These are phyloP conservation scores for Nasonia vitripennis DNA, from an alignment of 1,140 invertebrate genomes.

Conservation along the genomic window DNA sequence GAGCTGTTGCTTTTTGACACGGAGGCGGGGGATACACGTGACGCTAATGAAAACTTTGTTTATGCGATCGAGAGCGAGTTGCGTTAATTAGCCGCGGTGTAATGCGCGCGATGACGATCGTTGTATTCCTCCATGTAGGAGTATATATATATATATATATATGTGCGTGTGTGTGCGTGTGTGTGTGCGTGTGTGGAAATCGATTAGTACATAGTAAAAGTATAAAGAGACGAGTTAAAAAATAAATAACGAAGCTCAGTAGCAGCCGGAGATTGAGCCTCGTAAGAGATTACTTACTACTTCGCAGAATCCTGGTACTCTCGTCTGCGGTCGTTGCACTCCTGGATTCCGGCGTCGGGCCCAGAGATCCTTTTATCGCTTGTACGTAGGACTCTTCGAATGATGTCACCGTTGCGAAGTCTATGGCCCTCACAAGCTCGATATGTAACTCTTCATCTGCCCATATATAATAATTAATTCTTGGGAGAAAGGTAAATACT, in stretches of 20 bases:
- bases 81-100: neutral
- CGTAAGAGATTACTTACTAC: slow-evolving; percentile 87
- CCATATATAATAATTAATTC: too few species aligned
- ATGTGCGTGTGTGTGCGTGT: too few species aligned
- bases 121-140: too few species aligned
- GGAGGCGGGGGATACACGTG: neutral
- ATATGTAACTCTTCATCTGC: too few species aligned
- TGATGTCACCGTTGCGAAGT: slow-evolving; percentile 99
- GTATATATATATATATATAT: too few species aligned
- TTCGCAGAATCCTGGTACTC: slow-evolving; percentile 99
- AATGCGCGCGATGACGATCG: neutral
- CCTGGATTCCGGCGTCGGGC: slow-evolving; percentile 96
- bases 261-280: too few species aligned
- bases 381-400: slow-evolving; percentile 98
- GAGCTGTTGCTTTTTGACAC: slow-evolving; percentile 12
- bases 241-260: too few species aligned
- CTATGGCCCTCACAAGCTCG: slow-evolving; percentile 94
- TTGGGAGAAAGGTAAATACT: too few species aligned
- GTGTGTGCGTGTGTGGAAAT: too few species aligned
- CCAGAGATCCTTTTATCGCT: slow-evolving; percentile 97
- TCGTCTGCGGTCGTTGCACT: slow-evolving; percentile 99
- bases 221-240: too few species aligned
- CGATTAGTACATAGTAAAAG: too few species aligned
- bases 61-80: slow-evolving; percentile 48
- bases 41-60: slow-evolving; percentile 41